Conservation (phyloP, 2,113 vertebrate genomes). For the Platysternon megacephalum region DNA sequence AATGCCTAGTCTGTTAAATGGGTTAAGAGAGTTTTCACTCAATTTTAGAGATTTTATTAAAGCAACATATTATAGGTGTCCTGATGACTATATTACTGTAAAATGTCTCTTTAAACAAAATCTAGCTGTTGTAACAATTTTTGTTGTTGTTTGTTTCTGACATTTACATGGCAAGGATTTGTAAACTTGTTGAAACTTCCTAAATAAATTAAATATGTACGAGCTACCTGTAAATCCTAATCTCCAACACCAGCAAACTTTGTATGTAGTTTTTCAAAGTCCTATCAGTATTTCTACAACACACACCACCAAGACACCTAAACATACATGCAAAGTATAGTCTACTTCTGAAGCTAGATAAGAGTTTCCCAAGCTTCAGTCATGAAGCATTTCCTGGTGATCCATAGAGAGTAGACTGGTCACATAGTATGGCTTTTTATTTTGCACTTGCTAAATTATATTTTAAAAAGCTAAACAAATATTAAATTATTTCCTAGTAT, state of each 20-base stretch:
- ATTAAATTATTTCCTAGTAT: neutral
- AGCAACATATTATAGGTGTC: neutral
- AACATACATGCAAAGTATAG: neutral
- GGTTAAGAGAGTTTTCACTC: neutral
- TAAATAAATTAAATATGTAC: neutral
- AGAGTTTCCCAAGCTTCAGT: neutral
- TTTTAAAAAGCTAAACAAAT: neutral
- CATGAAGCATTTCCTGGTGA: rapidly evolving
- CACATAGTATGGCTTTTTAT: neutral
- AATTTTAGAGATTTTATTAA: neutral
- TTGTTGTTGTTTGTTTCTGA: neutral
- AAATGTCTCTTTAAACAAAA: neutral
- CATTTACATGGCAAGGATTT: neutral
- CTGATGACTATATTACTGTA: neutral
- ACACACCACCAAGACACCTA: neutral
- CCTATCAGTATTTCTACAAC: neutral
- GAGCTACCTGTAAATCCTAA: neutral
- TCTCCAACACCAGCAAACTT: neutral
- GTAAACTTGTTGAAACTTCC: neutral
- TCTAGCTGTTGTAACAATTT: neutral
- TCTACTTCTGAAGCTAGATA: neutral
- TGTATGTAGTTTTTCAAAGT: neutral
- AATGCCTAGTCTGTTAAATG: neutral
- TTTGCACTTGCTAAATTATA: neutral
- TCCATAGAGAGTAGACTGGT: rapidly evolving